Conservation (phyloP, 2,888 invertebrate species). For the Galerucella pusilla region DNA sequence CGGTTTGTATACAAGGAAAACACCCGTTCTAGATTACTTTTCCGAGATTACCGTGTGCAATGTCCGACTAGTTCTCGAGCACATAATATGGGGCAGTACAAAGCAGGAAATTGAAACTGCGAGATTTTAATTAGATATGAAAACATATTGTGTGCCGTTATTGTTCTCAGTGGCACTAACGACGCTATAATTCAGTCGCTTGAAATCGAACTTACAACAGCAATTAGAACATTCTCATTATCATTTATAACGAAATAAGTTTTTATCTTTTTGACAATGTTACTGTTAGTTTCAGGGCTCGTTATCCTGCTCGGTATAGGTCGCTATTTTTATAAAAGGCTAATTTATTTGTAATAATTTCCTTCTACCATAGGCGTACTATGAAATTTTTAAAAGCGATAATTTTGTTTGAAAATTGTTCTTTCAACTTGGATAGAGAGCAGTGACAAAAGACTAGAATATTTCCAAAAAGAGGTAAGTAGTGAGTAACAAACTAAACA, state of each 20-base stretch:
- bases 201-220: constrained; percentile 47
- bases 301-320: not conserved
- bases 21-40: constrained; percentile 17
- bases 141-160: constrained; percentile 47
- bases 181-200: constrained; percentile 50
- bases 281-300: not conserved
- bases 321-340: no score
- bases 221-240: constrained; percentile 51
- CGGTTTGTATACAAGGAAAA: not conserved
- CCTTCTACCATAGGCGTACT: no score
- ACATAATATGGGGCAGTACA: constrained; percentile 21
- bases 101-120: constrained; percentile 57
- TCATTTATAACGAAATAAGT: constrained; percentile 46
- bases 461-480: no score
- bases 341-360: no score
- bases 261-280: constrained; percentile 26
- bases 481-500: no score
- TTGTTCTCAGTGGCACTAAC: constrained; percentile 50
- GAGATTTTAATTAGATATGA: constrained; percentile 58
- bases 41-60: constrained; percentile 17
- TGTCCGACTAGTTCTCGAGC: constrained; percentile 20
- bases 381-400: no score
- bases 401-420: no score
- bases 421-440: no score
- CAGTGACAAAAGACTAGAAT: no score